Conservation (phyloP, 23 tunicate genomes). For the Ciona savignyi region DNA sequence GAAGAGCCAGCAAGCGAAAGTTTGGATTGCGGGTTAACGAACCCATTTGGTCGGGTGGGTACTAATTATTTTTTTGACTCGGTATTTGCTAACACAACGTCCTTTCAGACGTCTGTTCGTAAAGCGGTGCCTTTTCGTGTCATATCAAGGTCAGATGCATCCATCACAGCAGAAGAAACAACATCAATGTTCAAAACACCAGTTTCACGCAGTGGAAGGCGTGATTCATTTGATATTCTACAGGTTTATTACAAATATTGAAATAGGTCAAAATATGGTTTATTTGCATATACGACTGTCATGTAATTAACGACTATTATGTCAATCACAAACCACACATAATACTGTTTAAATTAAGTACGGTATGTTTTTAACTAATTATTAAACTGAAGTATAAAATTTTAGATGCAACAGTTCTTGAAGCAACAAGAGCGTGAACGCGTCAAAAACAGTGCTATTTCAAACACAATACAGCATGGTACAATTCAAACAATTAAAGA, state of each 20-base stretch:
- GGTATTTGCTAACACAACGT: no score
- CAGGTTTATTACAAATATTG: constrained; percentile 19
- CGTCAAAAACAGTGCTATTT: no score
- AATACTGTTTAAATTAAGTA: no score
- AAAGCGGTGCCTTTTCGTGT: constrained; percentile 56
- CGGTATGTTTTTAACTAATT: no score
- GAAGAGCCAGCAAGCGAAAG: no score
- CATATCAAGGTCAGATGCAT: constrained; percentile 5
- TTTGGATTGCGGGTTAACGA: background rate
- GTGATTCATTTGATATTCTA: constrained; percentile 56
- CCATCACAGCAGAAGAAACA: background rate
- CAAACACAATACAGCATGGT: no score
- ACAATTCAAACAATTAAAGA: background rate
- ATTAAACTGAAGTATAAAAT: background rate
- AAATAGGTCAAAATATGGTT: background rate
- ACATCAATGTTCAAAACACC: no score
- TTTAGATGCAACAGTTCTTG: constrained; percentile 42
- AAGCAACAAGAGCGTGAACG: constrained; percentile 57
- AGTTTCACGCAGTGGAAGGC: constrained; percentile 6
- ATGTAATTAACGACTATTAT: no score
- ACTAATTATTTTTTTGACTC: no score
- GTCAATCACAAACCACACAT: background rate
- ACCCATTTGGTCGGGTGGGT: background rate
- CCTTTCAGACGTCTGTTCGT: constrained; percentile 17
- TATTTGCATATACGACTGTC: background rate